These are phyloP conservation scores for sheep (Ovis aries) DNA, from an alignment of 2,113 vertebrate genomes.

Conservation along the genomic window ARS-UI_Ramb_v3.0 NC_056066.1:38426001-38426500, in stretches of 20 bases:
- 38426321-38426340: not conserved
- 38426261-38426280: not conserved
- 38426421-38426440: not conserved
- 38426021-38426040: not conserved
- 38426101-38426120: constrained; percentile 10
- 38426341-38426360: not conserved
- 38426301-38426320: not conserved
- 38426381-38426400: not conserved
- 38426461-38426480: not conserved
- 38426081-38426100: not conserved
- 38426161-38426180: not conserved
- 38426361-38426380: not conserved
- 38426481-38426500: not conserved
- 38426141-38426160: not conserved
- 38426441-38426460: not conserved
- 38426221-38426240: not conserved
- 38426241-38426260: not conserved
- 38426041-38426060: not conserved
- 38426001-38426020: not conserved
- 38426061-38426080: not conserved
- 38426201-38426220: not conserved
- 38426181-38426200: not conserved
- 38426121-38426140: not conserved
- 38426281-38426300: not conserved
- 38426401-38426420: not conserved